Evolutionary conservation across 2,888 invertebrate species (phyloP).

Genomic region (Choreutis nemorana): DNA sequence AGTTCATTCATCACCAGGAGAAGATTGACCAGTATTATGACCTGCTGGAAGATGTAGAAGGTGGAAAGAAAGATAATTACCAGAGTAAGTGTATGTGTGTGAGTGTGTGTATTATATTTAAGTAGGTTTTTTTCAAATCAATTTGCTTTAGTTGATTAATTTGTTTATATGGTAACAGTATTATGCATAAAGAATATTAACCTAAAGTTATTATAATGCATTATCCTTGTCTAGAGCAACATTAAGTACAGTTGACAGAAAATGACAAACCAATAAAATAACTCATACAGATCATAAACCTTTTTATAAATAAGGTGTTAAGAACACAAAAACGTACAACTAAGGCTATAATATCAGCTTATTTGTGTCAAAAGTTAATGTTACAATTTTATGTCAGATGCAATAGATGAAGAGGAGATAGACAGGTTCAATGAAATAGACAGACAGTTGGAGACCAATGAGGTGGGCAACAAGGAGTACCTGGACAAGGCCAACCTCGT

Average conservation of each 20-base stretch:
- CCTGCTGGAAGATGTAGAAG: conserved; percentile 75
- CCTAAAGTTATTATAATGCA: too few species aligned
- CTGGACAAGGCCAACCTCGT: conserved; percentile 73
- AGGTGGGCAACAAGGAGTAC: conserved; percentile 69
- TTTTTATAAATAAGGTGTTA: background rate
- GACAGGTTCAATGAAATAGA: conserved; percentile 76
- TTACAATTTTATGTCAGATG: conserved; percentile 55
- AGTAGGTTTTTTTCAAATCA: background rate
- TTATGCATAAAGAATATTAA: too few species aligned
- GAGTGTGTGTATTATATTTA: background rate
- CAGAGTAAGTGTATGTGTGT: conserved; percentile 68
- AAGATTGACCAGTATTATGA: conserved; percentile 91
- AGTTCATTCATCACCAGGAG: conserved; percentile 91
- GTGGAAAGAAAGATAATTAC: conserved; percentile 63
- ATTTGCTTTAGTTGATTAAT: too few species aligned
- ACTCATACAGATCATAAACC: background rate
- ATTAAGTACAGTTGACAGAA: background rate
- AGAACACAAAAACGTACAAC: background rate
- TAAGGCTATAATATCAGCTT: background rate
- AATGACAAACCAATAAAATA: background rate
- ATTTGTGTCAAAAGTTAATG: background rate
- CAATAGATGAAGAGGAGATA: conserved; percentile 75
- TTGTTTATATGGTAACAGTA: too few species aligned
- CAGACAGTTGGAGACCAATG: conserved; percentile 57
- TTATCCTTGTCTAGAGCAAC: background rate